These are phyloP conservation scores for Trichogramma dendrolimi DNA, from an alignment of 2,888 invertebrate genomes.

Conservation along the genomic window DNA sequence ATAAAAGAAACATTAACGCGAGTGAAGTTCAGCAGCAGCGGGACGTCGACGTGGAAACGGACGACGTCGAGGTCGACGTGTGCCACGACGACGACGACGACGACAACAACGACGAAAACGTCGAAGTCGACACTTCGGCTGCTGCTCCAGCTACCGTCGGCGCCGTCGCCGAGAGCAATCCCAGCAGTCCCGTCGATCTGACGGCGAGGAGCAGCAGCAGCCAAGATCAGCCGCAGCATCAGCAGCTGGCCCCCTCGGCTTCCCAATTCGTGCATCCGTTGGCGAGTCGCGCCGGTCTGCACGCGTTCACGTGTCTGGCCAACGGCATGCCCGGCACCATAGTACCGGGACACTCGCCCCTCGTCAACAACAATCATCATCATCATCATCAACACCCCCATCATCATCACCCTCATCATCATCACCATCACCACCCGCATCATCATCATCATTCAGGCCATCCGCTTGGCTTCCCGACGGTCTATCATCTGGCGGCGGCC, in stretches of 20 bases:
- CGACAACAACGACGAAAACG: slow-evolving; percentile 40
- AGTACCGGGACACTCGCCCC: slow-evolving; percentile 16
- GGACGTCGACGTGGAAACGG: slow-evolving; percentile 37
- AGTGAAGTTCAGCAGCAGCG: background rate
- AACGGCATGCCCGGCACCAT: slow-evolving; percentile 29
- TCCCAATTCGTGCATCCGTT: slow-evolving; percentile 41
- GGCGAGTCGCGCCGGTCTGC: slow-evolving; percentile 33
- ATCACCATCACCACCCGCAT: background rate
- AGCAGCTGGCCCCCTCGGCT: background rate
- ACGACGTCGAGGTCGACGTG: slow-evolving; percentile 38
- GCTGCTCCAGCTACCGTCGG: slow-evolving; percentile 35
- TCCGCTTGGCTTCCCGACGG: slow-evolving; percentile 12
- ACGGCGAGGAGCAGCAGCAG: slow-evolving; percentile 41
- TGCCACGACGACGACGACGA: slow-evolving; percentile 35
- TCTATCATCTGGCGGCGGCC: slow-evolving; percentile 21
- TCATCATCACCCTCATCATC: background rate
- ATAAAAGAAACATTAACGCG: slow-evolving; percentile 16
- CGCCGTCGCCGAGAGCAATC: slow-evolving; percentile 39
- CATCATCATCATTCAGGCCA: background rate
- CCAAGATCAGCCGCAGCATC: no score
- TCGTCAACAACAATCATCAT: background rate
- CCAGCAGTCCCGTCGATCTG: slow-evolving; percentile 52
- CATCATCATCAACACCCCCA: background rate
- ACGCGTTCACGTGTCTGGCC: slow-evolving; percentile 41
- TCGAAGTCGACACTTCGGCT: slow-evolving; percentile 45